These are phyloP conservation scores for Nomada ferruginata DNA, from an alignment of 2,888 invertebrate species.

Conservation along the genomic window DNA sequence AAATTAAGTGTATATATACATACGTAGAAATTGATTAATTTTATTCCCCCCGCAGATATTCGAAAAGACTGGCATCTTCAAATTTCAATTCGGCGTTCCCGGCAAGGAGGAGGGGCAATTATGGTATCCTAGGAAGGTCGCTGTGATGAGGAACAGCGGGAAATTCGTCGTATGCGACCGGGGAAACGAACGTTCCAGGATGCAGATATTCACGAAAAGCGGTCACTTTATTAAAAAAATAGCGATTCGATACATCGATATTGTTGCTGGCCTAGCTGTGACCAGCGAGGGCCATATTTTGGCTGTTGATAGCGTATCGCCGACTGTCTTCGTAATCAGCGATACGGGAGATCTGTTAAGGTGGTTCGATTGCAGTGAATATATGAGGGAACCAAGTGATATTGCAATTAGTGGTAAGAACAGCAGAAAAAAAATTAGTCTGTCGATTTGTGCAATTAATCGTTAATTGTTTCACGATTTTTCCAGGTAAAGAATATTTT, in stretches of 20 bases:
- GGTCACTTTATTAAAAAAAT: constrained; percentile 98
- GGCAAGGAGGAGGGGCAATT: constrained; percentile 98
- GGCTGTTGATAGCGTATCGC: constrained; percentile 98
- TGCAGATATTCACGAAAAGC: constrained; percentile 98
- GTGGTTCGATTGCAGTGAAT: constrained; percentile 99
- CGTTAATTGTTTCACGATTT: constrained; percentile 17
- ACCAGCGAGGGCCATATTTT: constrained; percentile 97
- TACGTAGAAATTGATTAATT: no score
- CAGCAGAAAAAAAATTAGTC: no score
- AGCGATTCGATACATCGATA: constrained; percentile 94
- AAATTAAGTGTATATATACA: no score
- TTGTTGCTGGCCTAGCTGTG: constrained; percentile 97
- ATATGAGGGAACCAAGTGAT: constrained; percentile 98
- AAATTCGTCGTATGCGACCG: constrained; percentile 99
- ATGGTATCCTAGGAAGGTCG: constrained; percentile 98
- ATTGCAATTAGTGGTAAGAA: constrained; percentile 94
- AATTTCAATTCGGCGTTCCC: constrained; percentile 97
- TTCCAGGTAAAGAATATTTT: constrained; percentile 94
- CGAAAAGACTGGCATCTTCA: constrained; percentile 96
- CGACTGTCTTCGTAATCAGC: constrained; percentile 96
- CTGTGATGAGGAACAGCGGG: constrained; percentile 93
- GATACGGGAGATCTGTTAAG: constrained; percentile 96
- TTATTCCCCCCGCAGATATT: constrained; percentile 88
- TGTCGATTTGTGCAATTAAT: no score
- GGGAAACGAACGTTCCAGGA: constrained; percentile 97